Base-by-base conservation (phyloP, 2,888 invertebrate genomes). In the Erebia palarica region DNA sequence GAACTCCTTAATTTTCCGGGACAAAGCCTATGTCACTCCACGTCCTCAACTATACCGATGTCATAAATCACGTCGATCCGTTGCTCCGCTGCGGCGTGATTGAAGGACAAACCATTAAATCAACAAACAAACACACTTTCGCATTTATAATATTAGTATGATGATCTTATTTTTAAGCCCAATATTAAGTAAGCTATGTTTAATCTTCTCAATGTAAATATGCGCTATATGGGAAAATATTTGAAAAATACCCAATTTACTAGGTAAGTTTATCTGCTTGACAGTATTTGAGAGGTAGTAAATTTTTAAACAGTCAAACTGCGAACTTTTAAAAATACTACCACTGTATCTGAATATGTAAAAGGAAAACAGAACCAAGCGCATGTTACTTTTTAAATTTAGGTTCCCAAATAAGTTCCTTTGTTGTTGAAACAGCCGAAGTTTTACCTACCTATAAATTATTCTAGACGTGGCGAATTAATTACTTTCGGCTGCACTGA, bases 241-340 rank as follows among this genome's bases (percentile, higher is more conserved):
- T 14, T n/a, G 13, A 51, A n/a, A 14, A 49, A 13, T 5, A 14
- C 13, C 13, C 14, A 14, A 49, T 1, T 14, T 1, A 14, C 14
- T 49, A 2, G 14, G 14, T 13, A 49, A n/a, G n/a, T 13, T 13
- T 49, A 49, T 3, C 14, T 49, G 14, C 49, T 14, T n/a, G 21
- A 21, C 3, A 21, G 21, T 3, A 21, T 27, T 27, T 27, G 51
- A 51, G 14, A 53, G n/a, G 10, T 16, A 5, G 8, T 18, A 10
- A 55, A 18, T 18, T 7, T 53, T 16, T 18, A 16, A 55, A 18
- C 18, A 55, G 51, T 18, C 18, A n/a, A 36, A 14, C 58, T 36
- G 3, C 42, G n/a, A 60, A n/a, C 8, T 60, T 60, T 9, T 60
- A 60, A 60, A 59, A 58, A 36, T n/a, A 27, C 58, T n/a, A 27